These are phyloP conservation scores for Cheilosia vernalis DNA, from an alignment of 2,888 invertebrate species.

Conservation along the genomic window DNA sequence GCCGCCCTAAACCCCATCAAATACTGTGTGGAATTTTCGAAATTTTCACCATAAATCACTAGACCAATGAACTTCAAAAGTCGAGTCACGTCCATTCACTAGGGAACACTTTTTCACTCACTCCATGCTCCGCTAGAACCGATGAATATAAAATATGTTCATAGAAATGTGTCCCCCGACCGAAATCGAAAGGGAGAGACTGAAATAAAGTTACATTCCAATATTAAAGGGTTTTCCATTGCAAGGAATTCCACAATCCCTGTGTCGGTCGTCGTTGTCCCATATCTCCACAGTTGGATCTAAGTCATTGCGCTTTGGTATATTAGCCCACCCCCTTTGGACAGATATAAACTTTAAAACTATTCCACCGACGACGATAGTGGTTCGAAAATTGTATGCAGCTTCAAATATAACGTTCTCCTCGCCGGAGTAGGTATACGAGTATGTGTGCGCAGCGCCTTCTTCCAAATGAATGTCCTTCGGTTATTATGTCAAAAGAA, in stretches of 20 bases:
- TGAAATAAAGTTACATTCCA: conserved; percentile 41
- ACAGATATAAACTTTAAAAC: conserved; percentile 54
- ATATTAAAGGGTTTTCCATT: conserved; percentile 40
- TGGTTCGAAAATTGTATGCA: conserved; percentile 31
- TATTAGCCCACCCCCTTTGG: conserved; percentile 44
- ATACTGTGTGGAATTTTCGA: conserved; percentile 28
- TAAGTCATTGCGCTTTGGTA: conserved; percentile 35
- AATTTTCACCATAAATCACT: conserved; percentile 58
- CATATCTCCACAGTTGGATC: conserved; percentile 44
- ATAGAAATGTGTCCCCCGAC: conserved; percentile 31
- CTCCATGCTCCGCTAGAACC: background rate
- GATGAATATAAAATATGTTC: conserved; percentile 42
- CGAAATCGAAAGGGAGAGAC: background rate
- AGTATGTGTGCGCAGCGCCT: conserved; percentile 8
- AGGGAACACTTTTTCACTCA: conserved; percentile 19
- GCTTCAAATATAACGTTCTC: conserved; percentile 22
- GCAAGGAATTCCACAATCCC: conserved; percentile 40
- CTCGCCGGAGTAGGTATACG: background rate
- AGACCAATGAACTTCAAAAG: conserved; percentile 59
- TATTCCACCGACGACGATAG: conserved; percentile 42
- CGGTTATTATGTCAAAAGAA: conserved; percentile 61
- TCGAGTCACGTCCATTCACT: conserved; percentile 34
- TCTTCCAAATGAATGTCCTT: conserved; percentile 49
- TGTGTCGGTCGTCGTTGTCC: background rate
- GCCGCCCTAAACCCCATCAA: background rate